A percentile compares a stretch with the other conserved stretches of the same genome.
phyloP scores from a whole-genome alignment of 2,113 vertebrate genomes.

The Pelecanus crispus region DNA sequence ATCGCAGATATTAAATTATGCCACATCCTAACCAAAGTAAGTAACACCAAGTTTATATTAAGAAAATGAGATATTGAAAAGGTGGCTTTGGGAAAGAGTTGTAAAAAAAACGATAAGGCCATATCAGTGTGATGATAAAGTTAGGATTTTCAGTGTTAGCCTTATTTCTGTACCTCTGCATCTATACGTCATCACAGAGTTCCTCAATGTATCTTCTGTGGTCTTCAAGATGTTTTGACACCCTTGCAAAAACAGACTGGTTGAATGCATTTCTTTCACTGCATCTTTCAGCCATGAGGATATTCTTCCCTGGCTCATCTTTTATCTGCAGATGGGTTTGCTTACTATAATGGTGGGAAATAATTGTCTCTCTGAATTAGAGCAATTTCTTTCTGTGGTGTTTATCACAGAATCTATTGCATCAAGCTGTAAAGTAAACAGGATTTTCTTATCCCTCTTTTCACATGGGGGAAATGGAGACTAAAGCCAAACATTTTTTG shows the following conservation, averaged over 20 bases:
- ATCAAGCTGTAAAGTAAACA: neutral
- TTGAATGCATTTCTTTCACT: neutral
- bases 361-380: neutral
- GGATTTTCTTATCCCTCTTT: neutral
- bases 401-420: neutral
- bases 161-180: neutral
- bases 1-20: neutral
- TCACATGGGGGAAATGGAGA: neutral
- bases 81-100: neutral
- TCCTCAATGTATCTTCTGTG: neutral
- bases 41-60: neutral
- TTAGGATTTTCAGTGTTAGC: neutral
- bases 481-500: neutral
- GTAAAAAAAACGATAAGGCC: neutral
- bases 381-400: neutral
- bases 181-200: neutral
- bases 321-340: neutral
- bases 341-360: neutral
- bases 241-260: neutral
- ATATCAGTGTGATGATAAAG: neutral
- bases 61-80: neutral
- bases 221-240: neutral
- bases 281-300: neutral
- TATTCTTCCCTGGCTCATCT: neutral
- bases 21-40: neutral